Evolutionary conservation across 1,140 invertebrate species (phyloP).

Genomic region (Nautilus pompilius): DNA sequence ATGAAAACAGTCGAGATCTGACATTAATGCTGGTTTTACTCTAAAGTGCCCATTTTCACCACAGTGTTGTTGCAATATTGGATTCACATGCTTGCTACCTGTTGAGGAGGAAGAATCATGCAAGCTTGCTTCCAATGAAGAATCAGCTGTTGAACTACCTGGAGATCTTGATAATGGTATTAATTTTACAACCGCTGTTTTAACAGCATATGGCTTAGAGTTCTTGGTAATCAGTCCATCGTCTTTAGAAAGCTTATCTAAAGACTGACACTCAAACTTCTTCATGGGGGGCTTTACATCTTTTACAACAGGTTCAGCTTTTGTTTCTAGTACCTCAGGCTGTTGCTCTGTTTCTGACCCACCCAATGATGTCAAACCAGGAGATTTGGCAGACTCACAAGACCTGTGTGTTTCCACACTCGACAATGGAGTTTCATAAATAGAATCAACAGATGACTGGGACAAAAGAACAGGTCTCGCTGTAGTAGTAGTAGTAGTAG

Average conservation of each 20-base stretch:
- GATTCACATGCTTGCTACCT: too few relatives aligned
- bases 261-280: too few relatives aligned
- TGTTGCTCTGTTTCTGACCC: constrained; percentile 8
- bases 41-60: too few relatives aligned
- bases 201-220: constrained; percentile 1
- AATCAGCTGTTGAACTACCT: background rate
- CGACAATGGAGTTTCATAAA: constrained; percentile 13
- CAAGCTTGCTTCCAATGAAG: too few relatives aligned
- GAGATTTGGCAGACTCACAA: constrained; percentile 3
- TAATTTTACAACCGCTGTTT: background rate
- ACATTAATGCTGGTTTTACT: too few relatives aligned
- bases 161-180: background rate
- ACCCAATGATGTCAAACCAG: background rate
- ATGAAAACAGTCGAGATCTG: too few relatives aligned
- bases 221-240: background rate
- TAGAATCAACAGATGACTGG: constrained; percentile 4
- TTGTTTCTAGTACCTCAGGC: background rate
- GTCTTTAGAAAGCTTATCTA: background rate
- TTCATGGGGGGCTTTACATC: too few relatives aligned
- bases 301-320: background rate
- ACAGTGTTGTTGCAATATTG: too few relatives aligned
- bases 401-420: constrained; percentile 10
- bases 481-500: too few relatives aligned
- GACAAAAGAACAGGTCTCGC: background rate
- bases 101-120: too few relatives aligned